These are phyloP conservation scores for Gonatopus flavifemur DNA, from an alignment of 1,140 invertebrate genomes.

Conservation along the genomic window DNA sequence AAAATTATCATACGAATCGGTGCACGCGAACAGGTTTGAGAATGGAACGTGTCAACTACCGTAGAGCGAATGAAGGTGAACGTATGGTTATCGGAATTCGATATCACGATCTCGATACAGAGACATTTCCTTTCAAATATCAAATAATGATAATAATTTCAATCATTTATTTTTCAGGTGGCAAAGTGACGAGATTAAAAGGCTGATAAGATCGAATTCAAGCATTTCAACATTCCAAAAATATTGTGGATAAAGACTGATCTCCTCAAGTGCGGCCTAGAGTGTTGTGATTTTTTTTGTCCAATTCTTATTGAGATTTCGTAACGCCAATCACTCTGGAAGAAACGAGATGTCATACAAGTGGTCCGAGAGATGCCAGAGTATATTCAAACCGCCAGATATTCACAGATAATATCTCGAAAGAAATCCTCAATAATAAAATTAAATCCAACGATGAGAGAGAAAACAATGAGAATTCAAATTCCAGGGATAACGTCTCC, in stretches of 20 bases:
- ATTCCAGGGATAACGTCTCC: not conserved
- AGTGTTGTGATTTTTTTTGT: too few relatives aligned
- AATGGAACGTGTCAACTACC: too few relatives aligned
- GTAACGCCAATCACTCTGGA: conserved; percentile 34
- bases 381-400: conserved; percentile 43
- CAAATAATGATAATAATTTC: too few relatives aligned
- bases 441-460: not conserved
- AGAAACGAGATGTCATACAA: conserved; percentile 42
- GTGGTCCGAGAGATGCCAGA: conserved; percentile 27
- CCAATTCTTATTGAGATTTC: too few relatives aligned
- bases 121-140: too few relatives aligned
- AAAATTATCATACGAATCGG: too few relatives aligned
- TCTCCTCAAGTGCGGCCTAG: not conserved
- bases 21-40: too few relatives aligned
- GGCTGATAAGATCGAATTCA: conserved; percentile 12
- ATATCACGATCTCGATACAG: too few relatives aligned
- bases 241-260: not conserved
- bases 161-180: conserved; percentile 11
- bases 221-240: too few relatives aligned
- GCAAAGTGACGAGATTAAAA: conserved; percentile 4
- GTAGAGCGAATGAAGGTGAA: too few relatives aligned
- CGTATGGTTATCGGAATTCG: too few relatives aligned
- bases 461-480: not conserved
- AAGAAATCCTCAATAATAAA: not conserved
- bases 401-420: conserved; percentile 41